Conservation (phyloP, 2,113 vertebrate species). For the Egretta garzetta region DNA sequence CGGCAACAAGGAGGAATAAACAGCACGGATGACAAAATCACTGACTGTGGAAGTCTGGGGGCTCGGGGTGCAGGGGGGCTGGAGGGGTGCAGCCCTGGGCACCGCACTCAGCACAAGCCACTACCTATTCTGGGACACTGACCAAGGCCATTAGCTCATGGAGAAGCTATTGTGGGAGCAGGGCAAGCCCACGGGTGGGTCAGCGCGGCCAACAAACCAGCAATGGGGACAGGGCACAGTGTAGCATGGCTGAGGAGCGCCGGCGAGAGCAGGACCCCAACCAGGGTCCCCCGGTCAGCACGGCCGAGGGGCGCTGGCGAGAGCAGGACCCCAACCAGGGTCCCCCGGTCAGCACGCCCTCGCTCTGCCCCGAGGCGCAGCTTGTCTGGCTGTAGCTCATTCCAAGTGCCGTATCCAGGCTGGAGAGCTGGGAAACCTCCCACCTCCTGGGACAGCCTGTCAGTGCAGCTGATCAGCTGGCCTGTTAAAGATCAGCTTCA, state of each 20-base stretch:
- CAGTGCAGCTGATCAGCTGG: neutral
- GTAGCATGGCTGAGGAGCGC: fast-evolving
- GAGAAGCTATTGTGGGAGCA: neutral
- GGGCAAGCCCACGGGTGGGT: fast-evolving
- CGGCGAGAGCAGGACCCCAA: fast-evolving
- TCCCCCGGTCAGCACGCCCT: fast-evolving
- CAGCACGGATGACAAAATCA: neutral
- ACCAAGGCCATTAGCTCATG: neutral
- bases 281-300: fast-evolving
- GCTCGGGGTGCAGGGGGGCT: neutral
- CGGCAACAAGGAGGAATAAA: constrained; percentile 27
- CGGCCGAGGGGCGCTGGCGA: fast-evolving
- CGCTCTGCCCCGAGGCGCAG: fast-evolving
- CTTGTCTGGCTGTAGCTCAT: neutral
- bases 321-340: neutral
- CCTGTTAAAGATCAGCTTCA: neutral
- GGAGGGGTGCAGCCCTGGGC: neutral
- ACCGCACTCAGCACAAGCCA: neutral
- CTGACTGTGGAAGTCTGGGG: neutral
- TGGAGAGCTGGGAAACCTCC: neutral
- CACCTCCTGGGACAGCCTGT: neutral
- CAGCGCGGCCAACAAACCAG: neutral
- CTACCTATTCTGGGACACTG: constrained; percentile 8
- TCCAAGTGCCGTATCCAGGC: neutral
- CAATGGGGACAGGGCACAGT: neutral